Base-by-base conservation (phyloP, 2,113 vertebrate species). In the Strigops habroptila region DNA sequence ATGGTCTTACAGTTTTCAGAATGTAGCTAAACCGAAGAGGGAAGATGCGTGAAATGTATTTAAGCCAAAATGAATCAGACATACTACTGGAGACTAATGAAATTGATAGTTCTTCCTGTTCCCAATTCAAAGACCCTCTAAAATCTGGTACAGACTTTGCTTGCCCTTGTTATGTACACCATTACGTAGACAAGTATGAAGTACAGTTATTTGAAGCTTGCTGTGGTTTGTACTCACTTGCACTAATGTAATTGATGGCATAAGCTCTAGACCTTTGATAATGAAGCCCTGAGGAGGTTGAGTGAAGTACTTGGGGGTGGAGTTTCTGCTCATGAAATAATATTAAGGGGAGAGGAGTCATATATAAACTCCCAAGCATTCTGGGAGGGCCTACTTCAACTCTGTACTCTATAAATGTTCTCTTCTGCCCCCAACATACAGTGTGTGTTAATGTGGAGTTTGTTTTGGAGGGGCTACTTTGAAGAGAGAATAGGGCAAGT, bases 361-460 rank as follows among this genome's bases (percentile, higher is more conserved):
- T 3, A 24, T 23, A 18, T 24, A n/a, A 14, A 37, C 49, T 41
- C 18, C 35, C 16, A 35, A 18, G 27, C 5, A 24, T 35, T 33
- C 59, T 37, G 25, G 76, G 33, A 37, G 33, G 9, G 8, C 3
- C 39, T 69, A 12, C 49, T 62, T 78, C 21, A 51, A 4, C 7
- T 62, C 18, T 62, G 60, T 23, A 33, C 10, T 4, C 22, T 19
- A 2, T 3, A 75, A 41, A 25, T 39, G 41, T 0, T 10, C 21
- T 74, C 18, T 41, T 41, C 55, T 83, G 41, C 25, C 31, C 23
- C 24, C 0, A 6, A 3, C 2, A 1, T 3, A 13, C 2, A 7
- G 12, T 1, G 2, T 11, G 13, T 25, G 51, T 52, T 60, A 27
- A 46, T 10, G 55, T 31, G 46, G 69, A 51, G 51, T 46, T 67